A percentile compares a stretch with the other conserved stretches of the same genome.
Evolutionary conservation across 2,888 invertebrate species (phyloP).

Genomic region (Hirtodrosophila confusa): DNA sequence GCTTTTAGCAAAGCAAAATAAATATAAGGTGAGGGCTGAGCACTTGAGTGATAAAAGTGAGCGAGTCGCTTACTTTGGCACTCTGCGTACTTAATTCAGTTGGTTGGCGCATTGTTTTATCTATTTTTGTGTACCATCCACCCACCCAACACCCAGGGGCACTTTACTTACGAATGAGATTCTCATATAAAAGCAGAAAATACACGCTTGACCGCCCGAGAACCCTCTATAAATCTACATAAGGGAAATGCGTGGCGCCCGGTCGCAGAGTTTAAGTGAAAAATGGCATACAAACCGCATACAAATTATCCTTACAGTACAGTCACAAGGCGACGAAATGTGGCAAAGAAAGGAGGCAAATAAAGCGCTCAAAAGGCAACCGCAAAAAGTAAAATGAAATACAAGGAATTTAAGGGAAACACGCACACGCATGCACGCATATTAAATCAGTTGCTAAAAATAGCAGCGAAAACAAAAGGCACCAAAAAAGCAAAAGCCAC

Average conservation of each 20-base stretch:
- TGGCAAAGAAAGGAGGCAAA: conserved; percentile 37
- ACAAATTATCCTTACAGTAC: conserved; percentile 65
- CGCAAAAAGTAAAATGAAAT: conserved; percentile 18
- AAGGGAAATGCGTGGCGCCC: conserved; percentile 58
- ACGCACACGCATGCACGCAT: conserved; percentile 76
- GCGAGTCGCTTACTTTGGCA: not conserved
- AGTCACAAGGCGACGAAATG: conserved; percentile 64
- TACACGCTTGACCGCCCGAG: conserved; percentile 45
- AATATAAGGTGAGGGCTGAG: conserved; percentile 4
- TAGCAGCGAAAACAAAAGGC: conserved; percentile 35
- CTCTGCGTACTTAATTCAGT: not conserved
- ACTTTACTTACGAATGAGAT: not conserved
- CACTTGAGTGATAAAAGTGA: conserved; percentile 4
- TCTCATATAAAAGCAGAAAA: conserved; percentile 16
- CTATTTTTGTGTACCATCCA: conserved; percentile 14
- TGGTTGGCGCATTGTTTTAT: conserved; percentile 19
- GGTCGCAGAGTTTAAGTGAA: conserved; percentile 62
- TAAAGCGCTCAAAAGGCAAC: conserved; percentile 30
- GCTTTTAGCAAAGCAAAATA: conserved; percentile 18
- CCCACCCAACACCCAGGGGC: not conserved
- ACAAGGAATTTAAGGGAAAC: conserved; percentile 43
- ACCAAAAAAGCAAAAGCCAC: conserved; percentile 10
- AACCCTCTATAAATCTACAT: conserved; percentile 67
- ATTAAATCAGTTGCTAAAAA: conserved; percentile 78
- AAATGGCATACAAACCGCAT: conserved; percentile 78